A percentile compares a stretch with the other conserved stretches of the same genome.
These are phyloP conservation scores for Apodemia hepburni DNA, from an alignment of 2,888 invertebrate species.

Conservation along the genomic window DNA sequence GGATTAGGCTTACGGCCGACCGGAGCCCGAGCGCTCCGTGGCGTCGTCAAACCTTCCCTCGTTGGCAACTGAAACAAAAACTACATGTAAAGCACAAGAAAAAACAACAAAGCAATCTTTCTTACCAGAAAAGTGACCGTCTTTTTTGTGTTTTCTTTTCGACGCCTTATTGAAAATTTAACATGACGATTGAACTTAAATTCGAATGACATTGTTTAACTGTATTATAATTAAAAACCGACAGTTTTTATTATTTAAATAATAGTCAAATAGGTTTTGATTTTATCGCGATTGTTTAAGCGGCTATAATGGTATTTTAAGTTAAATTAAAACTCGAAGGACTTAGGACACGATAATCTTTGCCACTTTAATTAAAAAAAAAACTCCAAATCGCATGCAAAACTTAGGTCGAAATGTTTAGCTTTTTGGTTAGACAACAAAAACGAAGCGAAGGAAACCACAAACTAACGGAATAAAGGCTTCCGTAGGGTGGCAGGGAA, in stretches of 20 bases:
- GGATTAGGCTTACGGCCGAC: constrained; percentile 57
- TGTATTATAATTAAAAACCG: constrained; percentile 1
- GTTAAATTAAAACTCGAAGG: constrained; percentile 22
- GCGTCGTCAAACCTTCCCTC: constrained; percentile 67
- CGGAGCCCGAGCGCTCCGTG: constrained; percentile 72
- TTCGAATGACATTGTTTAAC: constrained; percentile 57
- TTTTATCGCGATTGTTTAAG: background rate
- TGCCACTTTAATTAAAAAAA: background rate
- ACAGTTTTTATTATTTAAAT: background rate
- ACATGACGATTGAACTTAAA: constrained; percentile 52
- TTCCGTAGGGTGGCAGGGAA: constrained; percentile 45
- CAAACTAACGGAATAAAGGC: constrained; percentile 39
- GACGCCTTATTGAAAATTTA: constrained; percentile 60
- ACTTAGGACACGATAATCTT: too few species aligned
- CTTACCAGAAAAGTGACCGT: constrained; percentile 65
- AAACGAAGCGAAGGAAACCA: constrained; percentile 55
- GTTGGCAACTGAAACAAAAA: constrained; percentile 56
- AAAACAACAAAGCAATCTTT: constrained; percentile 6
- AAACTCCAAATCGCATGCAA: constrained; percentile 7
- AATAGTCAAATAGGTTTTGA: background rate
- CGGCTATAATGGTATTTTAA: background rate
- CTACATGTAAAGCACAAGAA: background rate
- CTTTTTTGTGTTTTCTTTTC: constrained; percentile 51
- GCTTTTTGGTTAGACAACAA: constrained; percentile 40
- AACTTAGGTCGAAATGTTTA: constrained; percentile 9